A percentile compares a stretch with the other conserved stretches of the same genome.
Conservation (phyloP, 2,797 vertebrate genomes). For the Diceros bicornis region DNA sequence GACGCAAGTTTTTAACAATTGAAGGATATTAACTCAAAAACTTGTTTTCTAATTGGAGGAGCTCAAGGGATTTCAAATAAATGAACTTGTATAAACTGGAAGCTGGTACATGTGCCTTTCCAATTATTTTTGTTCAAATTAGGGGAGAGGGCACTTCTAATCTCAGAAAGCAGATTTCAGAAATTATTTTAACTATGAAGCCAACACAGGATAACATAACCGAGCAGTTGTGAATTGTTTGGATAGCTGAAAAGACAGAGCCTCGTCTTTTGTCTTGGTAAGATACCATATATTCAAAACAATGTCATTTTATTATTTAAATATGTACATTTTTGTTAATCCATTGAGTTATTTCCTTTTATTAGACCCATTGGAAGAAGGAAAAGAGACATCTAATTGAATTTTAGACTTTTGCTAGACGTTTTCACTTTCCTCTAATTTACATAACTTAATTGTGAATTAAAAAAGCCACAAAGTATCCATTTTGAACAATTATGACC, state of each 20-base stretch:
- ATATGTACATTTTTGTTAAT: background rate
- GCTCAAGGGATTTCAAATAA: slow-evolving; percentile 90
- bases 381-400: background rate
- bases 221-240: slow-evolving; percentile 74
- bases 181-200: slow-evolving; percentile 86
- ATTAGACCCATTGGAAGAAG: background rate
- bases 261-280: slow-evolving; percentile 72
- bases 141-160: slow-evolving; percentile 90
- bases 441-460: background rate
- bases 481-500: background rate
- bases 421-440: background rate
- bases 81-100: slow-evolving; percentile 91
- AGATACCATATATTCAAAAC: slow-evolving; percentile 69
- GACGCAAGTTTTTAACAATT: slow-evolving; percentile 98
- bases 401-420: background rate
- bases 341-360: slow-evolving; percentile 10
- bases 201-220: slow-evolving; percentile 70
- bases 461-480: background rate
- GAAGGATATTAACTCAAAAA: slow-evolving; percentile 97
- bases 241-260: slow-evolving; percentile 72
- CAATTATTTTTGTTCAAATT: slow-evolving; percentile 90
- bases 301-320: slow-evolving; percentile 51
- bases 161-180: slow-evolving; percentile 89
- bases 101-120: slow-evolving; percentile 91
- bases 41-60: slow-evolving; percentile 93